phyloP scores from a whole-genome alignment of 2,888 invertebrate genomes.

The Drosophila neonasuta region DNA sequence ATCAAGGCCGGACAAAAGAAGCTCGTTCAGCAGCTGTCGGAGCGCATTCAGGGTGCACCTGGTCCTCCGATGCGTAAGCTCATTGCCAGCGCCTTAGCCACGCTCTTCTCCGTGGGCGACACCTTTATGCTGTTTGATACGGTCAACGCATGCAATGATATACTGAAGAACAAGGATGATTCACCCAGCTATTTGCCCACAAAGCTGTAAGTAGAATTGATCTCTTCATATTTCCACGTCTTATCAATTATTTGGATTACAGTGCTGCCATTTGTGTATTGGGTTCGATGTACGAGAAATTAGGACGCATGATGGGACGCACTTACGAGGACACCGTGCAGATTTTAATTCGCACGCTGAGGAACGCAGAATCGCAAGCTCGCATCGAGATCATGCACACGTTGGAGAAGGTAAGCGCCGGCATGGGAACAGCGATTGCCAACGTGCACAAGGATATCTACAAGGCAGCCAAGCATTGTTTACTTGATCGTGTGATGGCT shows the following conservation, averaged over 20 bases:
- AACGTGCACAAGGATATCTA: constrained; percentile 94
- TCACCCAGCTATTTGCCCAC: constrained; percentile 97
- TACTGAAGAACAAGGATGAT: constrained; percentile 97
- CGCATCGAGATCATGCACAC: constrained; percentile 98
- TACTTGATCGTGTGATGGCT: constrained; percentile 95
- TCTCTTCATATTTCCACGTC: background rate
- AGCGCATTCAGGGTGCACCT: constrained; percentile 93
- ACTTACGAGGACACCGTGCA: constrained; percentile 99
- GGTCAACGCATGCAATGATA: constrained; percentile 98
- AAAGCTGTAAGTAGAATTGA: constrained; percentile 90
- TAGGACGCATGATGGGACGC: constrained; percentile 99
- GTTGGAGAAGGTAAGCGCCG: constrained; percentile 93
- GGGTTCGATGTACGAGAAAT: constrained; percentile 98
- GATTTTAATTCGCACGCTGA: constrained; percentile 93
- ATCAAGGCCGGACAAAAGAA: constrained; percentile 98
- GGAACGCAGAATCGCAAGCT: constrained; percentile 97
- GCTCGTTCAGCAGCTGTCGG: constrained; percentile 95
- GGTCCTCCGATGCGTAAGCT: constrained; percentile 97
- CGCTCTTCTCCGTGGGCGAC: constrained; percentile 98
- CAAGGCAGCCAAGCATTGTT: constrained; percentile 92
- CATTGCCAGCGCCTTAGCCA: constrained; percentile 95
- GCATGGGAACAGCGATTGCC: constrained; percentile 96
- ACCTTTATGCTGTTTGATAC: constrained; percentile 98
- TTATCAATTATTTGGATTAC: background rate
- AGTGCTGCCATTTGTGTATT: constrained; percentile 98